Evolutionary conservation across 2,797 vertebrate genomes (phyloP).

Genomic region (Masticophis lateralis): DNA sequence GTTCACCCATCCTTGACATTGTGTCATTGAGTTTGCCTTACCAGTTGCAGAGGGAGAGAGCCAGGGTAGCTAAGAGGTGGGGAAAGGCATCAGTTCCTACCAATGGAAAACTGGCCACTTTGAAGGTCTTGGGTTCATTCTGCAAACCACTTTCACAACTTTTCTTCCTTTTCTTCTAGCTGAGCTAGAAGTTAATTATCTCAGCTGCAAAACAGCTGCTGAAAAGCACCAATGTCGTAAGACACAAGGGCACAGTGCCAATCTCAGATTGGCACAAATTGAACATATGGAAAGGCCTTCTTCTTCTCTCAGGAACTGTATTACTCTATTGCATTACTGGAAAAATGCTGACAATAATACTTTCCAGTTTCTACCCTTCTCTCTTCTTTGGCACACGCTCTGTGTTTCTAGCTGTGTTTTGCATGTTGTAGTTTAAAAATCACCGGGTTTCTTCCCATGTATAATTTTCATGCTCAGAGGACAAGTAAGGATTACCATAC

Average conservation of each 20-base stretch:
- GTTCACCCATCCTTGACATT: not conserved
- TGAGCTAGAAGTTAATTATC: not conserved
- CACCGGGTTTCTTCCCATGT: not conserved
- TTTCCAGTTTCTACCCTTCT: not conserved
- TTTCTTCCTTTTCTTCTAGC: not conserved
- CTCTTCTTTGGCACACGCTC: not conserved
- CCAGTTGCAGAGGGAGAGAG: not conserved
- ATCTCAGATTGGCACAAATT: not conserved
- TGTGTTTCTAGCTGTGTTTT: not conserved
- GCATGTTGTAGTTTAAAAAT: not conserved
- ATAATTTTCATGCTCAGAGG: not conserved
- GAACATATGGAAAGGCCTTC: not conserved
- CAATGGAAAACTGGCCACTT: not conserved
- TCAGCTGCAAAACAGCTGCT: not conserved
- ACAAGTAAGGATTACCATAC: not conserved
- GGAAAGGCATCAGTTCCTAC: not conserved
- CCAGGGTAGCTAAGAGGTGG: not conserved
- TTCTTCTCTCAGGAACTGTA: not conserved
- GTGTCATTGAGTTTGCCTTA: not conserved
- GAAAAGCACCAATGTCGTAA: not conserved
- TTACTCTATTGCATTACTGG: not conserved
- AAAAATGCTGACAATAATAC: not conserved
- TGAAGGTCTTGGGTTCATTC: not conserved
- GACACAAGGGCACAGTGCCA: not conserved
- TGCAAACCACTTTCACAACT: not conserved